These are phyloP conservation scores for Epizoanthus scotinus DNA, from an alignment of 92 coral and sea anemone genomes.

Conservation along the genomic window DNA sequence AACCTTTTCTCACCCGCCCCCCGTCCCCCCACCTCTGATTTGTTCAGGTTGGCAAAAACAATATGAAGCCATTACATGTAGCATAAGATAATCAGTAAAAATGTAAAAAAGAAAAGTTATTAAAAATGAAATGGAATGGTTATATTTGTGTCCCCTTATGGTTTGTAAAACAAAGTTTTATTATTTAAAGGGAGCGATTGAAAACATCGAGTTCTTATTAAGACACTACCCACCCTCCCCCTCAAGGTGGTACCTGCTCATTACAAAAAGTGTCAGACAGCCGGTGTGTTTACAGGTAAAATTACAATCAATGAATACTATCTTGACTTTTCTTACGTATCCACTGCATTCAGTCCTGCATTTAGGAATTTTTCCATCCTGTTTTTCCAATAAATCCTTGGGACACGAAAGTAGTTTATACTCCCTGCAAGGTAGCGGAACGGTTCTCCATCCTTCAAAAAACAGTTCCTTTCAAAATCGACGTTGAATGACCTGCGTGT, in stretches of 20 bases:
- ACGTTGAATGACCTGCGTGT: conserved; percentile 10
- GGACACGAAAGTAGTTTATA: conserved; percentile 30
- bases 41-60: too few species aligned
- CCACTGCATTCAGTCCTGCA: conserved; percentile 21
- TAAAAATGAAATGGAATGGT: neutral
- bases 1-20: too few species aligned
- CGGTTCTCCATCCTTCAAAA: conserved; percentile 38
- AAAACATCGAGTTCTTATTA: too few species aligned
- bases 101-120: too few species aligned
- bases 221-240: neutral
- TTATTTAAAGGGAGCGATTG: too few species aligned
- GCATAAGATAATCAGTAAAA: too few species aligned
- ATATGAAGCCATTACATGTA: too few species aligned
- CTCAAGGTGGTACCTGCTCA: neutral
- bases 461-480: conserved; percentile 34
- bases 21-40: too few species aligned
- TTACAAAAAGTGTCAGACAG: neutral
- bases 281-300: neutral
- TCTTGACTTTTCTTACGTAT: conserved; percentile 20
- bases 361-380: conserved; percentile 29
- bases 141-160: too few species aligned
- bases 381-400: conserved; percentile 16
- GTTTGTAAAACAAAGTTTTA: too few species aligned
- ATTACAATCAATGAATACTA: neutral
- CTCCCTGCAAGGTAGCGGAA: conserved; percentile 38